Evolutionary conservation across 2,888 invertebrate species (phyloP), one percentile per base, ranked within the genome.

Genomic region (Dasysyrphus tricinctus): DNA sequence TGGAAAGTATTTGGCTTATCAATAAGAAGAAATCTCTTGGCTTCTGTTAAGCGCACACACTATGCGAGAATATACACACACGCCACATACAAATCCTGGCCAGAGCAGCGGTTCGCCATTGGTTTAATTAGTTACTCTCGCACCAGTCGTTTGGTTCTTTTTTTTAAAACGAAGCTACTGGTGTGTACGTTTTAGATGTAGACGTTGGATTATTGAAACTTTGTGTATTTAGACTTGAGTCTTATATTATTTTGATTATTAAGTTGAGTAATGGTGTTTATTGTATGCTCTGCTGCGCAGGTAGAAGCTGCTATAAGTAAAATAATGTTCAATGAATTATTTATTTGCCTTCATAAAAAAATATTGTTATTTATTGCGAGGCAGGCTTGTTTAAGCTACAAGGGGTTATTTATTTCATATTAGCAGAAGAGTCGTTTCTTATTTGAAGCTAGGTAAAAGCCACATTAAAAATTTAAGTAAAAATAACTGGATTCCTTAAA

Each of bases 1-100:
- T 56, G 75, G 19, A 86, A 75, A 75, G 70, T 82, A 78, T 70
- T 47, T 49, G 47, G 39, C 70, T 82, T 86, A 86, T 86, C 86
- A 59, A 70, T 37, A 57, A 24, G 47, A 37, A 59, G 39, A 24
- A 79, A 82, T 86, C 86, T 75, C 12, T 39, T 74, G 61, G 82
- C 86, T 86, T 79, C 86, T 82, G 82, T 82, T 74, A 56, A 59
- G 78, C 65, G 70, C 29, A 29, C 7, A 29, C 54, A 54, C 7
- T 24, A n/a, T n/a, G 6, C 16, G 12, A 9, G 32, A 29, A 80
- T 19, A 56, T 9, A 19, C 19, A 34, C 14, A 51, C 29, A 29
- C 16, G 32, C 5, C n/a, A 59, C 24, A 82, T 65, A 72, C 49
- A 76, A 56, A 69, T 67, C 47, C 44, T 77, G 56, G 44, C 5